Evolutionary conservation across 2,888 invertebrate genomes (phyloP), one percentile per base, ranked within the genome.

Genomic region (Acheta domesticus): DNA sequence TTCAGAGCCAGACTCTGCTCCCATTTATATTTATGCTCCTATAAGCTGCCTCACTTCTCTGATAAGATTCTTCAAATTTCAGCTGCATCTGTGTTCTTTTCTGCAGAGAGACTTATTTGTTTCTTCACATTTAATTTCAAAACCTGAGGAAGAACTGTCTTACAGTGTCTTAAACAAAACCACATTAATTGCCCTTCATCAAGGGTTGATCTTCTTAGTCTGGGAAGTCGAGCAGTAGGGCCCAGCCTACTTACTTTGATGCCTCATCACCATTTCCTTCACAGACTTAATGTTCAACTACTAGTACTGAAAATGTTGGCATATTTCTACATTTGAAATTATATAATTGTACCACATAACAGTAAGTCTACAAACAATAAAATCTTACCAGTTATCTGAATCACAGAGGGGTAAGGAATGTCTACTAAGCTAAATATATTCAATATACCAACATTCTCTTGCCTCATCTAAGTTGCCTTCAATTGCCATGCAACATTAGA

Each of bases 331-430:
- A n/a, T 62, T 62, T 62, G 62, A 62, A 62, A 62, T 62, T 19
- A 62, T 19, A 62, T 19, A 12, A 62, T 4, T 12, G n/a, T n/a
- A 62, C 14, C n/a, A 62, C n/a, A 14, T 19, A 19, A 62, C 62
- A 62, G 16, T 62, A 62, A 62, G 62, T 62, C 14, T 36, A 36
- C 36, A 36, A 36, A 36, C 36, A 36, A 36, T 36, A 36, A 36
- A 36, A 36, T 36, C 36, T 36, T 36, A 36, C 36, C 14, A 62
- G 62, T 62, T 62, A 62, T 62, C 62, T 62, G 16, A 62, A 62
- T 62, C 62, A 62, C 62, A 62, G 62, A 62, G 62, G 62, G 62
- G n/a, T 62, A 62, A 62, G 62, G 62, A 62, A 62, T 62, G 62
- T 62, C 62, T 62, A 62, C 62, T n/a, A 62, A 62, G 14, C 62